Conservation (phyloP, 2,797 vertebrate genomes). For the Adelosebastes latens region DNA sequence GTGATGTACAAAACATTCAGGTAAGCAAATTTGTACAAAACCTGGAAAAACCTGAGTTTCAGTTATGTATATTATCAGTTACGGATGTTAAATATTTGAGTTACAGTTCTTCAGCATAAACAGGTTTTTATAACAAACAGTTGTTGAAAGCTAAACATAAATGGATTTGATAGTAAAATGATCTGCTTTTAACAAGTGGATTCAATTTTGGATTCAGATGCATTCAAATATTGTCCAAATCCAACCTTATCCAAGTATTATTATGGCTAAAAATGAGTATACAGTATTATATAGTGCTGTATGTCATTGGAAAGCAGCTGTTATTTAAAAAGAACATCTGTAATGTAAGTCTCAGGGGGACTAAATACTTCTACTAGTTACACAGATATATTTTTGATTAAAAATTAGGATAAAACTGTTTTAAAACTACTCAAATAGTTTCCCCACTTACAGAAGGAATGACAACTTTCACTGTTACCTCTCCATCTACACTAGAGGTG, state of each 20-base stretch:
- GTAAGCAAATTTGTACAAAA: background rate
- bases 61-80: background rate
- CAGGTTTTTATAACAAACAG: background rate
- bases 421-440: background rate
- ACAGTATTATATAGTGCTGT: background rate
- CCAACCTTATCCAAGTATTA: too few relatives aligned
- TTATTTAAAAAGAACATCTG: background rate
- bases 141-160: background rate
- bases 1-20: background rate
- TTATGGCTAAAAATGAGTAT: too few relatives aligned
- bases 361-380: background rate
- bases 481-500: background rate
- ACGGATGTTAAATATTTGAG: slow-evolving; percentile 12
- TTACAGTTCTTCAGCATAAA: background rate
- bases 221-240: too few relatives aligned
- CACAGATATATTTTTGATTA: background rate
- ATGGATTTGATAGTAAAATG: background rate
- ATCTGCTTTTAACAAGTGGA: background rate
- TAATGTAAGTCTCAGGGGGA: too few relatives aligned
- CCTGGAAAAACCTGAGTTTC: background rate
- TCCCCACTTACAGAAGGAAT: background rate
- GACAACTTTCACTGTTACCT: background rate
- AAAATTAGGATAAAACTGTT: too few relatives aligned
- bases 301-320: background rate
- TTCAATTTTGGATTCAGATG: background rate